These are phyloP conservation scores for Trichoplusia ni DNA, from an alignment of 1,140 invertebrate genomes.

Conservation along the genomic window DNA sequence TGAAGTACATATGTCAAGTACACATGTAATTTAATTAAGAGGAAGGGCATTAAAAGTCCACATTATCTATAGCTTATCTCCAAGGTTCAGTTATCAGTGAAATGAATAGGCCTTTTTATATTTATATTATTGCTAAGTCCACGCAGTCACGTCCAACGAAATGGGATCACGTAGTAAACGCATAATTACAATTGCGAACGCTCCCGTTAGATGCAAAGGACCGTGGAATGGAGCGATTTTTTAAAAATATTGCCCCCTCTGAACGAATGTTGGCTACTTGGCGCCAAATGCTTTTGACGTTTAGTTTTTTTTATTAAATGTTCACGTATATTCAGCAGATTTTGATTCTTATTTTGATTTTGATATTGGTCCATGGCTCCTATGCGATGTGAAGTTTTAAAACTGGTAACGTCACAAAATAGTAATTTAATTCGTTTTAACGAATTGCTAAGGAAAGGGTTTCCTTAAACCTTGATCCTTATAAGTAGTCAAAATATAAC, in stretches of 20 bases:
- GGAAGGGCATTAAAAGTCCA: neutral
- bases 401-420: too few species aligned
- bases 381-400: too few species aligned
- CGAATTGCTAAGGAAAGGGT: too few species aligned
- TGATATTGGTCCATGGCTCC: too few species aligned
- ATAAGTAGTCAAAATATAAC: too few species aligned
- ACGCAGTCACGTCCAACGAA: constrained; percentile 58
- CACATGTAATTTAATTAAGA: too few species aligned
- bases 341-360: too few species aligned
- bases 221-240: constrained; percentile 34
- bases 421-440: too few species aligned
- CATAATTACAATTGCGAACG: constrained; percentile 63
- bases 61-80: constrained; percentile 26
- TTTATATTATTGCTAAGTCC: constrained; percentile 44
- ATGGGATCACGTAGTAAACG: constrained; percentile 69
- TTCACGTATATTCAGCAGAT: neutral
- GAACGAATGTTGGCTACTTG: constrained; percentile 13
- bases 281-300: constrained; percentile 6
- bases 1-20: too few species aligned
- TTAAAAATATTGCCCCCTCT: too few species aligned
- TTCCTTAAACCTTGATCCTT: too few species aligned
- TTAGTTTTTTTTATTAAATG: neutral
- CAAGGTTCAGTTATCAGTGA: constrained; percentile 21
- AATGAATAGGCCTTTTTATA: constrained; percentile 37
- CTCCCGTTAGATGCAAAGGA: constrained; percentile 37